Evolutionary conservation across 2,888 invertebrate genomes (phyloP).

Genomic region (Scaptomyza cyrtandrae): DNA sequence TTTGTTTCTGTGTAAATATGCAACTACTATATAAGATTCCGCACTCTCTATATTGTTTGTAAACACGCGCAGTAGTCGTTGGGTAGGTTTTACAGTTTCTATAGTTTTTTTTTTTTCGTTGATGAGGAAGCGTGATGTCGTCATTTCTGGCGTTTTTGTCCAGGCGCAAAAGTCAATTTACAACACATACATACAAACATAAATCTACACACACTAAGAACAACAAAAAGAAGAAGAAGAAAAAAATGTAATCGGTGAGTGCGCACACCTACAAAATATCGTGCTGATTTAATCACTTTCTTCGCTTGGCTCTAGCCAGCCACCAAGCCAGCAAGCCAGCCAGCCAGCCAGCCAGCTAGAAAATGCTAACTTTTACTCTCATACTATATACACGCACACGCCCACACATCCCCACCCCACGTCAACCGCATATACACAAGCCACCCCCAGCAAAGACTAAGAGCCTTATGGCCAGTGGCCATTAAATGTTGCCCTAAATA

Average conservation of each 20-base stretch:
- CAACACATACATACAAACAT: constrained; percentile 32
- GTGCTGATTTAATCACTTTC: constrained; percentile 80
- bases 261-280: constrained; percentile 80
- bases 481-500: constrained; percentile 80
- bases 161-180: constrained; percentile 77
- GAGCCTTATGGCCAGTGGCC: constrained; percentile 77
- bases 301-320: constrained; percentile 61
- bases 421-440: neutral
- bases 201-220: constrained; percentile 21
- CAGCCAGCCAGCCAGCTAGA: constrained; percentile 25
- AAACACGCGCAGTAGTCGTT: constrained; percentile 72
- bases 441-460: constrained; percentile 51
- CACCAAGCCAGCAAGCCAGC: constrained; percentile 42
- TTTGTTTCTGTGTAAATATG: constrained; percentile 7
- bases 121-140: constrained; percentile 74
- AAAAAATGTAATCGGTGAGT: constrained; percentile 71
- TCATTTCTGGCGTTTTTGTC: constrained; percentile 73
- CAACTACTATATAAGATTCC: constrained; percentile 29
- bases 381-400: constrained; percentile 52
- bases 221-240: constrained; percentile 25
- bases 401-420: constrained; percentile 10
- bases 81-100: constrained; percentile 67
- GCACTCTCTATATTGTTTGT: constrained; percentile 72
- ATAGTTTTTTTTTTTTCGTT: constrained; percentile 32
- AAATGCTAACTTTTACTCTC: constrained; percentile 77